Percentiles rank a stretch among this genome's conserved stretches.
Evolutionary conservation across 2,888 invertebrate species (phyloP).

Genomic region (Elgonia sp.): DNA sequence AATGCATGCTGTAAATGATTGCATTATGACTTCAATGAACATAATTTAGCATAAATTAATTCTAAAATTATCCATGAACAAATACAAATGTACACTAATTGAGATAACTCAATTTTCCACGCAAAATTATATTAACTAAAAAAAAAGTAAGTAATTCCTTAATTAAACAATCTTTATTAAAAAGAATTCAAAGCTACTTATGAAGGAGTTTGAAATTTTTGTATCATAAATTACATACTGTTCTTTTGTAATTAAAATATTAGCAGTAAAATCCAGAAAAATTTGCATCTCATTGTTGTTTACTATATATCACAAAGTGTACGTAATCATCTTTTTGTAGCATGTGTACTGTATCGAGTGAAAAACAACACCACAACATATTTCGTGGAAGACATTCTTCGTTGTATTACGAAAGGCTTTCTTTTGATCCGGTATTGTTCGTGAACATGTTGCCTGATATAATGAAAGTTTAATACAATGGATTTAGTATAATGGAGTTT

Average conservation of each 20-base stretch:
- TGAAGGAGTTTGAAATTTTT: too few relatives aligned
- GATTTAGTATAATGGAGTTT: conserved; percentile 42
- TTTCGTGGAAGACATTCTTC: not conserved
- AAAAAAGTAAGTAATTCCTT: too few relatives aligned
- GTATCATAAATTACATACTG: too few relatives aligned
- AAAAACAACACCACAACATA: not conserved
- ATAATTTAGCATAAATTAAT: conserved; percentile 55
- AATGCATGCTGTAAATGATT: conserved; percentile 38
- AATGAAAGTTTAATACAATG: conserved; percentile 60
- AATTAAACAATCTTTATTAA: too few relatives aligned
- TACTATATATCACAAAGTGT: not conserved
- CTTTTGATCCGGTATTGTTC: conserved; percentile 24
- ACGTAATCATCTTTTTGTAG: not conserved
- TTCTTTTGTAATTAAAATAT: too few relatives aligned
- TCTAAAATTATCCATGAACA: conserved; percentile 15
- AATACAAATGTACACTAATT: not conserved
- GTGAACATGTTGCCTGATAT: conserved; percentile 35
- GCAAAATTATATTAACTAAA: too few relatives aligned
- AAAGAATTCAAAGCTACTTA: too few relatives aligned
- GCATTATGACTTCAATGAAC: conserved; percentile 35
- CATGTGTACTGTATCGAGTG: not conserved
- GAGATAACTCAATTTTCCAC: too few relatives aligned
- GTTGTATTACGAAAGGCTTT: conserved; percentile 1
- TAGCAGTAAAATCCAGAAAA: too few relatives aligned
- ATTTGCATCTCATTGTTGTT: too few relatives aligned